Base-by-base conservation (phyloP, 2,113 vertebrate genomes). In the Cyanoderma ruficeps region DNA sequence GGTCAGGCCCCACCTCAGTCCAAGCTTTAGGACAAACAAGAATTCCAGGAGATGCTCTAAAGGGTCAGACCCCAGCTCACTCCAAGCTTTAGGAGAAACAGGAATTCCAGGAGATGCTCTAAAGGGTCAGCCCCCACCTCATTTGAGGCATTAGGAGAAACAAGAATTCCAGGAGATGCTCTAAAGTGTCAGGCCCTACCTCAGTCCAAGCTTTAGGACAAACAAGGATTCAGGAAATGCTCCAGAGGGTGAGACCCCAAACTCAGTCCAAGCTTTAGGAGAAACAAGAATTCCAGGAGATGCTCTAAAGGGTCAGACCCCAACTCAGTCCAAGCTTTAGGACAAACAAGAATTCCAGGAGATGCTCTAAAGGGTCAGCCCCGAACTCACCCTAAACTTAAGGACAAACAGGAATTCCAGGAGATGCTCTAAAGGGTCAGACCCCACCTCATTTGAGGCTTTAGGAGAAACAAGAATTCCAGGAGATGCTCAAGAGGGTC, bases 261-360 rank as follows among this genome's bases (percentile, higher is more conserved):
- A 8, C 37, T 37, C 37, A 37, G 8, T 37, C 37, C 37, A 37
- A 10, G 52, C 47, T 35, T 81, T 8, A 42, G 23, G 35, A 71
- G 28, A 89, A 78, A 76, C 61, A 33, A 37, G 59, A 77, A 95
- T 64, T 75, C 79, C 50, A 69, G 84, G 81, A 80, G 46, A 82
- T 4, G 52, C 79, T 76, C n/a, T 47, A 31, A 71, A 55, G 75
- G 41, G 24, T 46, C 41, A 74, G 30, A 1, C 13, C 19, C 2
- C 7, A 9, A 0, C 10, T 12, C 39, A 47, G 1, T 2, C 42
- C 0, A 8, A 23, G n/a, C 42, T 47, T 37, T 5, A 31, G 15
- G 42, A 35, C 41, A 23, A 57, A 46, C 24, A 56, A 4, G 23
- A 1, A 35, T 17, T 56, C 23, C 70, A 55, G 12, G 50, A 41